phyloP scores from a whole-genome alignment of 2,888 invertebrate species.

The Caenorhabditis virilis region DNA sequence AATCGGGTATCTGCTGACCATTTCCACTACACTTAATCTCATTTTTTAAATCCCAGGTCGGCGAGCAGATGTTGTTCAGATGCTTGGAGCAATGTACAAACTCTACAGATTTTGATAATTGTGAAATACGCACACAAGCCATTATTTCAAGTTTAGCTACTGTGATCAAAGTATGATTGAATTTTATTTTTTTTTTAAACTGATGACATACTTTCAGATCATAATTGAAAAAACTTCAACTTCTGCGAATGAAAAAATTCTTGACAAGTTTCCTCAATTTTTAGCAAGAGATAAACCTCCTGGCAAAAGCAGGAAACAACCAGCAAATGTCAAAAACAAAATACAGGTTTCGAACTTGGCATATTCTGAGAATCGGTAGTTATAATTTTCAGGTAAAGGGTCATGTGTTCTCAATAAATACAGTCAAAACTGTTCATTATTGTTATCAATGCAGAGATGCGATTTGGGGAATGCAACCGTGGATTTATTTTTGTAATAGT shows the following conservation, averaged over 20 bases:
- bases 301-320: conserved; percentile 49
- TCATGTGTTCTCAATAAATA: conserved; percentile 86
- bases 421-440: conserved; percentile 85
- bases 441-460: conserved; percentile 91
- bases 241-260: conserved; percentile 69
- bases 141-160: conserved; percentile 82
- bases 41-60: conserved; percentile 40
- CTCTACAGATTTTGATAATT: conserved; percentile 74
- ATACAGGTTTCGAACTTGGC: too few relatives aligned
- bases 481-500: conserved; percentile 94
- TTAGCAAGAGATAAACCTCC: conserved; percentile 82
- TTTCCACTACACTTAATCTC: conserved; percentile 8
- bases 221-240: conserved; percentile 58
- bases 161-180: conserved; percentile 81
- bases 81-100: conserved; percentile 49
- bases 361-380: background rate
- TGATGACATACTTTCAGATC: too few relatives aligned
- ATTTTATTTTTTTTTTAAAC: too few relatives aligned
- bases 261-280: conserved; percentile 83
- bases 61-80: conserved; percentile 62
- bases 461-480: conserved; percentile 93
- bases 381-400: conserved; percentile 74
- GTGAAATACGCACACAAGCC: conserved; percentile 76
- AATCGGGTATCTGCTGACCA: conserved; percentile 13
- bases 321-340: conserved; percentile 39